Conservation (phyloP, 1,140 invertebrate species). For the Pteromalus puparum region DNA sequence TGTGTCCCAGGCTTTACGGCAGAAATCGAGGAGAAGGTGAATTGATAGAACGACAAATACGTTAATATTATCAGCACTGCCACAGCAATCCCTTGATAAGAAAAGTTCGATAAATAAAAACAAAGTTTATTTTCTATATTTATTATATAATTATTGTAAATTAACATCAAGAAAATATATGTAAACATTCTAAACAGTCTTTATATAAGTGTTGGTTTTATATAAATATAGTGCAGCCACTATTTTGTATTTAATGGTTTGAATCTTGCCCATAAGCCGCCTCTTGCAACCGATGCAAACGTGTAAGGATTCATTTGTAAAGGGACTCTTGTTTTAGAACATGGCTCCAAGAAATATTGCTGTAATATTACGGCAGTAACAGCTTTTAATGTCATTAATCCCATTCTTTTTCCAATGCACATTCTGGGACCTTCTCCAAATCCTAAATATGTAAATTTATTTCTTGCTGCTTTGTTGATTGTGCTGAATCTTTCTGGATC, state of each 20-base stretch:
- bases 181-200: no score
- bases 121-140: no score
- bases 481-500: constrained; percentile 80
- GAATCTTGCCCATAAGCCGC: constrained; percentile 52
- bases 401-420: constrained; percentile 75
- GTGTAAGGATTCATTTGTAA: constrained; percentile 42
- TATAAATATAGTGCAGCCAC: no score
- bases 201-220: no score
- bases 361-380: constrained; percentile 53
- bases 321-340: constrained; percentile 52
- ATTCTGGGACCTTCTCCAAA: constrained; percentile 79
- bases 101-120: no score
- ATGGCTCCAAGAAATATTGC: constrained; percentile 54
- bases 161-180: no score
- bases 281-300: constrained; percentile 45
- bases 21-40: not conserved
- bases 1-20: constrained; percentile 61
- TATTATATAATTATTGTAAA: no score
- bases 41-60: not conserved
- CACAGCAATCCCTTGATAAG: no score
- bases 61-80: not conserved
- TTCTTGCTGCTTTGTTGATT: constrained; percentile 60
- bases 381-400: constrained; percentile 54
- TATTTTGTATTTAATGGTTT: not conserved
- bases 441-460: constrained; percentile 69